A percentile compares a stretch with the other conserved stretches of the same genome.
Evolutionary conservation across 1,140 invertebrate species (phyloP).

Genomic region (Bombus difficillimus): DNA sequence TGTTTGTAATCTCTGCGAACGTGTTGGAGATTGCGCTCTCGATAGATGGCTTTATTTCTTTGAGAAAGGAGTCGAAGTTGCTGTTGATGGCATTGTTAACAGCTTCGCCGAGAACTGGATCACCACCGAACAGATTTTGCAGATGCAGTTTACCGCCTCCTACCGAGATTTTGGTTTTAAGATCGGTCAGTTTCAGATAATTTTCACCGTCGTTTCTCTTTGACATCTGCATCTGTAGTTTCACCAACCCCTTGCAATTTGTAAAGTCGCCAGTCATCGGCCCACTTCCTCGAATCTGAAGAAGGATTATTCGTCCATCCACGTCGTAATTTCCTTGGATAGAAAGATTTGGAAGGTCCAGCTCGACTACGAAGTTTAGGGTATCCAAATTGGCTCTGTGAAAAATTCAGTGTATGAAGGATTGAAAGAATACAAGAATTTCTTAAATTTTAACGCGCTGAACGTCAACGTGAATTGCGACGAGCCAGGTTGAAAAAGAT

Average conservation of each 20-base stretch:
- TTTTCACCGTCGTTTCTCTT: slow-evolving; percentile 81
- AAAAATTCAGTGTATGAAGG: too few relatives aligned
- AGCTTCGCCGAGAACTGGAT: slow-evolving; percentile 82
- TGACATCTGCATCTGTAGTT: slow-evolving; percentile 78
- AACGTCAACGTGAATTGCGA: too few relatives aligned
- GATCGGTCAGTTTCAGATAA: slow-evolving; percentile 82
- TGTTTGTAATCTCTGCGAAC: slow-evolving; percentile 84
- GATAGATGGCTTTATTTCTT: slow-evolving; percentile 84
- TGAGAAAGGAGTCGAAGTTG: slow-evolving; percentile 84
- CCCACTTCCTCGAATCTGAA: slow-evolving; percentile 86
- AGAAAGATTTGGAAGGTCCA: slow-evolving; percentile 83
- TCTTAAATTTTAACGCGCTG: too few relatives aligned
- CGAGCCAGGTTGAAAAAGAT: too few relatives aligned
- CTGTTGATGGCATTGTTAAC: slow-evolving; percentile 86
- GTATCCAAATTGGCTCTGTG: slow-evolving; percentile 82
- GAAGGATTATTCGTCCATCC: slow-evolving; percentile 84
- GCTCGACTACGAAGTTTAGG: slow-evolving; percentile 80
- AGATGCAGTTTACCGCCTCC: slow-evolving; percentile 84
- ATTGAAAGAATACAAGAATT: too few relatives aligned
- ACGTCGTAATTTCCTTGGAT: slow-evolving; percentile 85
- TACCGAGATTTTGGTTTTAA: slow-evolving; percentile 84
- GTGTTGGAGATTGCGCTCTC: slow-evolving; percentile 83
- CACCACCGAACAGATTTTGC: slow-evolving; percentile 86
- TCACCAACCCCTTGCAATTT: slow-evolving; percentile 82
- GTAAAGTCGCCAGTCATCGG: slow-evolving; percentile 85